These are phyloP conservation scores for Pseudomyrmex pallidus DNA, from an alignment of 1,140 invertebrate species.

Conservation along the genomic window DNA sequence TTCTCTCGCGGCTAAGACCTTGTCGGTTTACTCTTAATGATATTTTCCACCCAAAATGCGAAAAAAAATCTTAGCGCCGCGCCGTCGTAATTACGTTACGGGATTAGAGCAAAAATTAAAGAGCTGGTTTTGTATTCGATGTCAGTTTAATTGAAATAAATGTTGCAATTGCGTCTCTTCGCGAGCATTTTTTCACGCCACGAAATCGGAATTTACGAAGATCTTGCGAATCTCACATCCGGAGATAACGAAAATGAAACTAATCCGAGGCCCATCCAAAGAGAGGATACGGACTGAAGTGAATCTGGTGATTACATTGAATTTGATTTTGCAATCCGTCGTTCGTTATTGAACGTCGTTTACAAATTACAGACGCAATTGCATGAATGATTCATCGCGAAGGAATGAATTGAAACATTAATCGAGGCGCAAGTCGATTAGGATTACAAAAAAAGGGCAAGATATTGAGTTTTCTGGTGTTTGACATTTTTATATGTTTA, in stretches of 20 bases:
- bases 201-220: conserved; percentile 23
- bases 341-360: not conserved
- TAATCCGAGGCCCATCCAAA: not conserved
- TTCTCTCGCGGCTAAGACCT: not conserved
- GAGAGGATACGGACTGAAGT: not conserved
- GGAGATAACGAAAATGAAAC: conserved; percentile 34
- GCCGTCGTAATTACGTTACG: not conserved
- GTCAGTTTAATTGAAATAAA: no score
- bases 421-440: not conserved
- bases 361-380: conserved; percentile 13
- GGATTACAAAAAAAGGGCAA: not conserved
- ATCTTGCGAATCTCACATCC: not conserved
- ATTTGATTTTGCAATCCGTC: conserved; percentile 19
- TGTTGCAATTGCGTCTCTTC: no score
- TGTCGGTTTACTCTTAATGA: not conserved
- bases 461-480: no score
- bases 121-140: not conserved
- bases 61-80: no score
- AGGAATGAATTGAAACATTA: not conserved
- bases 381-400: not conserved
- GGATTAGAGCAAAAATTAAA: not conserved
- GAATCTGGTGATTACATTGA: conserved; percentile 23
- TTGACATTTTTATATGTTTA: not conserved
- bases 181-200: not conserved
- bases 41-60: no score